Evolutionary conservation across 2,797 vertebrate genomes (phyloP).

Genomic region (Crenichthys baileyi): DNA sequence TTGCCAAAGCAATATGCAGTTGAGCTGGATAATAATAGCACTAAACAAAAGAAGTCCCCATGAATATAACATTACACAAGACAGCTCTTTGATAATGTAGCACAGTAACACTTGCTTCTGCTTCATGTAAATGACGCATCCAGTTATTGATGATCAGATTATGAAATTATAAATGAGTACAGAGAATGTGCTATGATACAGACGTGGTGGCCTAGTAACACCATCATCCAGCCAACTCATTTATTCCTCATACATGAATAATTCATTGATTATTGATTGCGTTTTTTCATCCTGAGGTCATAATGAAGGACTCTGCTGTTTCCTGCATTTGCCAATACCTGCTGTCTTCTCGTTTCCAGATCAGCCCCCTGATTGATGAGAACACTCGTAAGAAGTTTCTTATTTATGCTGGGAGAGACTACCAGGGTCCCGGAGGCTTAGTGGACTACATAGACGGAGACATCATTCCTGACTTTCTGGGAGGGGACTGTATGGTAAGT

Average conservation of each 20-base stretch:
- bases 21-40: slow-evolving; percentile 5
- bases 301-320: slow-evolving; percentile 8
- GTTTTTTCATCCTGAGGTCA: neutral
- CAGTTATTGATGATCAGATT: neutral
- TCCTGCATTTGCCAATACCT: slow-evolving; percentile 3
- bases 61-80: slow-evolving; percentile 6
- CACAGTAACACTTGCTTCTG: neutral
- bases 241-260: slow-evolving; percentile 12
- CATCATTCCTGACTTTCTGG: slow-evolving; percentile 93
- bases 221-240: slow-evolving; percentile 2
- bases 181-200: neutral
- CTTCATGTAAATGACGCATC: slow-evolving; percentile 1
- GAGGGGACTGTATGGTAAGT: slow-evolving; percentile 91
- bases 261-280: slow-evolving; percentile 11
- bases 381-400: slow-evolving; percentile 96
- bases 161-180: slow-evolving; percentile 3
- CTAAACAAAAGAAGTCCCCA: slow-evolving; percentile 15
- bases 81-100: slow-evolving; percentile 6
- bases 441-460: slow-evolving; percentile 92
- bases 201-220: slow-evolving; percentile 3
- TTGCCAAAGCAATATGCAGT: slow-evolving; percentile 8
- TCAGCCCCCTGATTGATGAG: slow-evolving; percentile 96
- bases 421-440: slow-evolving; percentile 92
- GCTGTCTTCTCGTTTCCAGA: slow-evolving; percentile 70
- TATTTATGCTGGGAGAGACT: slow-evolving; percentile 95